Evolutionary conservation across 2,113 vertebrate species (phyloP), one percentile per base, ranked within the genome.

Genomic region (Hoplias malabaricus): DNA sequence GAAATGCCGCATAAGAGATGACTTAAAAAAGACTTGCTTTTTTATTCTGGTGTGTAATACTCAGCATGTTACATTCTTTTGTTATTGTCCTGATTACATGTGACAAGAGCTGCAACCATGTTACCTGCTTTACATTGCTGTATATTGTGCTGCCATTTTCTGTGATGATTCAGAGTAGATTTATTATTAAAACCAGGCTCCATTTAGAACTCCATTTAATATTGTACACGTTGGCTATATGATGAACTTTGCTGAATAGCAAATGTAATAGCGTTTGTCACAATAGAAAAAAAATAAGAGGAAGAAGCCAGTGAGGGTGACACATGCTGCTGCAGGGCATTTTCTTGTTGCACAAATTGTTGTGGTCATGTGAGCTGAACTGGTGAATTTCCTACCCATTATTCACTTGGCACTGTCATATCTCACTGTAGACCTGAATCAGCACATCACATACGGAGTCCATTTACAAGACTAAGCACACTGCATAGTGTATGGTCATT

Each of bases 251-350:
- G 6, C 42, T 46, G 13, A 46, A 11, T 46, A 46, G 42, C 42
- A 46, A 16, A 3, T 46, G 1, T 4, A 46, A 46, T 14, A 46
- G 12, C 9, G 2, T 2, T 46, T 3, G 9, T 14, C 42, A 53
- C n/a, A 73, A 29, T 21, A 25, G 34, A 12, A 23, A 5, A 43
- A 4, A 68, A 21, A 67, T 33, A 73, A 57, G 46, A 34, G 23
- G 38, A 14, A 66, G 33, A 69, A 67, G 36, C 2, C 13, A 5
- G 48, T 33, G 42, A 23, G n/a, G 13, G 25, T 27, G 7, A 27
- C 54, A 57, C 56, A 29, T 69, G 59, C 62, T 68, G 70, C 69
- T 73, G 38, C 33, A 43, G 70, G 63, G 54, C 33, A 61, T 48
- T 59, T 50, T 5, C 25, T 23, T 40, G 66, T 33, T 48, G 31